Evolutionary conservation across 1,140 invertebrate species (phyloP), one percentile per base, ranked within the genome.

Genomic region (Bombyx mandarina): DNA sequence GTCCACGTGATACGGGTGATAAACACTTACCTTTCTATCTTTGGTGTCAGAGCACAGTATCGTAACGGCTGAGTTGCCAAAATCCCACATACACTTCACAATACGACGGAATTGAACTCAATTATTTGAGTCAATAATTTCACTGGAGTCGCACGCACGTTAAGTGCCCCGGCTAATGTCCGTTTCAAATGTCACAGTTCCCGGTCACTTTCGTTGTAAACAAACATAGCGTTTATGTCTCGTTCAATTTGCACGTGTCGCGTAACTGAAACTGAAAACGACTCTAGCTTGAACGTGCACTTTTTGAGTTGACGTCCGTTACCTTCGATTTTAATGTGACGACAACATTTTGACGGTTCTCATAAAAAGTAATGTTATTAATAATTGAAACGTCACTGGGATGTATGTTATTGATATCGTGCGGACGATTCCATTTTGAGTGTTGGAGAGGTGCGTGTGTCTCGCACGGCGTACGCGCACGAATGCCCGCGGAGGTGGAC

Each of bases 401-500:
- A 63, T 63, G 50, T 55, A 59, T 53, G 58, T 58, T 43, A 55
- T 56, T 56, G 54, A 60, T 65, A 69, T 65, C 65, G 67, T 66
- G 70, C 68, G 66, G 65, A 63, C 66, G 69, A 73, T 73, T 68
- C 66, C 78, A 79, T 81, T 72, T 73, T 77, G 53, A 54, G 6
- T 54, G 22, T 43, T 44, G 43, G 44, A 12, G 44, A 43, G 26
- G 56, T 56, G 72, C 81, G 79, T 84, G 76, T 70, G 56, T 45
- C 70, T 75, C 44, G 59, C 53, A 58, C 79, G 73, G 78, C 81
- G 83, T 77, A 69, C 75, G 83, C 83, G 81, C 81, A 86, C 79
- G 76, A 86, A 86, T 86, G 79, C 73, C 57, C 59, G 58, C 70
- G 71, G 71, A 82, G 81, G 83, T 74, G 83, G 79, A 75, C 62